Evolutionary conservation across 2,888 invertebrate species (phyloP), one percentile per base, ranked within the genome.

Genomic region (Eucriotettix oculatus): DNA sequence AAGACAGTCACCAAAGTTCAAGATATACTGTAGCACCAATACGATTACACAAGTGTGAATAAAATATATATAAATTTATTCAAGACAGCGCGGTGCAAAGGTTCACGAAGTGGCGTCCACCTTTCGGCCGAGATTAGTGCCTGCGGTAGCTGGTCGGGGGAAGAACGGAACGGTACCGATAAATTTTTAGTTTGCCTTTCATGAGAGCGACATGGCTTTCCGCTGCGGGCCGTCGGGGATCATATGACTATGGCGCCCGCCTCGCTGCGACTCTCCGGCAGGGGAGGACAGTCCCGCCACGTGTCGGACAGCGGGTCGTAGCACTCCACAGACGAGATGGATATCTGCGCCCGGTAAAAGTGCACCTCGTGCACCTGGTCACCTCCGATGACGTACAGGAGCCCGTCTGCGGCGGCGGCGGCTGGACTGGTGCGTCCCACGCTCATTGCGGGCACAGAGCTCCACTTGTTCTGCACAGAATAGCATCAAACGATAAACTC

Each of bases 261-360:
- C 75, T 92, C 92, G 59, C 90, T 88, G 64, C 93, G 82, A 67
- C 88, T 86, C 70, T 87, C 86, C 40, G 90, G 89, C 70, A 94
- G 78, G 64, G 86, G 80, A 55, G 87, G 85, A 66, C 87, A 86
- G 67, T 85, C 79, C 65, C 81, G 80, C 94, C 95, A 95, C 58
- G 76, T 75, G 73, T 86, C 84, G 14, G 79, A 81, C 60, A 82
- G 75, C 11, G 92, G 91, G 75, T 91, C 87, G 75, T 87, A 94
- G 66, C 87, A 80, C 74, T 94, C 92, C 14, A 90, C 89, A 58
- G 85, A 83, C 66, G 87, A 82, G 65, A 93, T 84, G 53, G 92
- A 87, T 66, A 87, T 84, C 72, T 90, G 87, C 58, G 88, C 89
- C 67, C 90, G 82, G 76, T 90, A 91, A 75, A 91, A 91, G 71